These are phyloP conservation scores for Grammomys surdaster DNA, from an alignment of 2,113 vertebrate genomes.

Conservation along the genomic window DNA sequence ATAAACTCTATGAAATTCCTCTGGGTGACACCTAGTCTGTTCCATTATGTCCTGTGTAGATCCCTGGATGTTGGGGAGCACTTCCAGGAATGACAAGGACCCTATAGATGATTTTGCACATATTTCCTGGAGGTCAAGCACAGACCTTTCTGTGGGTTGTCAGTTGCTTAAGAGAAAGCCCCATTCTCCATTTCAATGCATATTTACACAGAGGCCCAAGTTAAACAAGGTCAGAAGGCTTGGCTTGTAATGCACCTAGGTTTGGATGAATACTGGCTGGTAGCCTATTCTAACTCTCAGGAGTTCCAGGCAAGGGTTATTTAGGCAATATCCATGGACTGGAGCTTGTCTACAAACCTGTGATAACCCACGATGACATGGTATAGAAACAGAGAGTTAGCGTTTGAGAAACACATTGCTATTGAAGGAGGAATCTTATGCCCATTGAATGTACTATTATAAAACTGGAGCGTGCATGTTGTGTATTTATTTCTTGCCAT, in stretches of 20 bases:
- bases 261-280: no score
- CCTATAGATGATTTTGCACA: not conserved
- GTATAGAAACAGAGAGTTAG: not conserved
- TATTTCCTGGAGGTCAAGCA: not conserved
- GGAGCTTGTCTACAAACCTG: not conserved
- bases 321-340: not conserved
- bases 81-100: not conserved
- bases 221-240: not conserved
- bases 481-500: not conserved
- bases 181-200: not conserved
- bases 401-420: not conserved
- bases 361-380: rapidly evolving
- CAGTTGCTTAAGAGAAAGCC: not conserved
- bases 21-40: not conserved
- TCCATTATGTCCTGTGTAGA: not conserved
- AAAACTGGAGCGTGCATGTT: not conserved
- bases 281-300: not conserved
- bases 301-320: not conserved
- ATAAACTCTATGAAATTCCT: not conserved
- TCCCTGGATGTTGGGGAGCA: not conserved
- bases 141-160: not conserved
- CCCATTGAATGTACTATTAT: not conserved
- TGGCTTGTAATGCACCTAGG: not conserved
- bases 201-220: not conserved
- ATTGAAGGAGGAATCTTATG: not conserved